Conservation (phyloP, 2,113 vertebrate genomes). For the Amblyopsis rosae region DNA sequence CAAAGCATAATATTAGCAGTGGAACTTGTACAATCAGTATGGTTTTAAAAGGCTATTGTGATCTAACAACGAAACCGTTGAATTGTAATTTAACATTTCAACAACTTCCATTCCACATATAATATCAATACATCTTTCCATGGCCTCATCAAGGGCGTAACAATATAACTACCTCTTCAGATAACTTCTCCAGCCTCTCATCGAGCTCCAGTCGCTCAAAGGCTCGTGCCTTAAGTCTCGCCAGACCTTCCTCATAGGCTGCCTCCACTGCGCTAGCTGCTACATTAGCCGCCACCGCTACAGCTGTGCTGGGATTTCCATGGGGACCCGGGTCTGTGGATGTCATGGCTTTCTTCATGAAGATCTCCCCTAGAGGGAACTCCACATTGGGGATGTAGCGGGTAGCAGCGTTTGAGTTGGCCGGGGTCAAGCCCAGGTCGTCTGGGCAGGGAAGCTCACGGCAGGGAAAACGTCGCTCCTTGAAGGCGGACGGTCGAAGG, state of each 20-base stretch:
- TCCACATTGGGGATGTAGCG: constrained; percentile 94
- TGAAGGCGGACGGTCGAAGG: constrained; percentile 87
- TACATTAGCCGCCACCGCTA: constrained; percentile 83
- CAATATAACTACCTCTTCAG: constrained; percentile 81
- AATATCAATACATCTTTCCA: too few species aligned
- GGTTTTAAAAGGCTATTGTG: too few species aligned
- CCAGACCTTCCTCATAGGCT: constrained; percentile 94
- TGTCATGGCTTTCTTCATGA: constrained; percentile 86
- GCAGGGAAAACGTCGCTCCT: constrained; percentile 83
- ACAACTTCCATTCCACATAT: too few species aligned
- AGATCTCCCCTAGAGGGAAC: constrained; percentile 91
- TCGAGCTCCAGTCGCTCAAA: constrained; percentile 95
- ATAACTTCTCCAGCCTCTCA: constrained; percentile 92
- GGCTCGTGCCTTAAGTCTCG: constrained; percentile 91
- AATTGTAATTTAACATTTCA: too few species aligned
- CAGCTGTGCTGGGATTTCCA: constrained; percentile 76
- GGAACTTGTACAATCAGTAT: too few species aligned
- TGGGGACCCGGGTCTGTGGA: constrained; percentile 78
- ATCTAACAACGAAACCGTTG: too few species aligned
- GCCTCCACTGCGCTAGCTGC: constrained; percentile 86
- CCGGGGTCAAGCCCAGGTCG: constrained; percentile 76
- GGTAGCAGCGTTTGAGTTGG: constrained; percentile 72
- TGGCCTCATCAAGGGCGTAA: neutral
- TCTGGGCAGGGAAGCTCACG: constrained; percentile 78
- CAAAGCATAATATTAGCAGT: too few species aligned